A percentile compares a stretch with the other conserved stretches of the same genome.
phyloP scores from a whole-genome alignment of 2,888 invertebrate species.

The Archips xylosteana region DNA sequence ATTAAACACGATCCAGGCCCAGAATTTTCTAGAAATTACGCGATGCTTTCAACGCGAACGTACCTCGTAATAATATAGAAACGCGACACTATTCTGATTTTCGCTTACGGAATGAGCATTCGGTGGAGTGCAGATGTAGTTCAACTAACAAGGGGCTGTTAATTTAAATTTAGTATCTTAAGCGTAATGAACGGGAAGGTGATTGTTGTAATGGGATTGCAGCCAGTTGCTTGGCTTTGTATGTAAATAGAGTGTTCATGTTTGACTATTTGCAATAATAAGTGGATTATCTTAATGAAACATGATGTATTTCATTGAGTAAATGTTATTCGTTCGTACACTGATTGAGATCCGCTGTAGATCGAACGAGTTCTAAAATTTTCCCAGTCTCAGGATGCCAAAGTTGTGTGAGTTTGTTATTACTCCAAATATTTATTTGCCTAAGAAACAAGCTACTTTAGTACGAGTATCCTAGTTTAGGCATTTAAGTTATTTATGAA shows the following conservation, averaged over 20 bases:
- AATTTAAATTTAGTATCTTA: slow-evolving; percentile 85
- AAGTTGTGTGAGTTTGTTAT: too few species aligned
- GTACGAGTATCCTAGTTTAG: too few species aligned
- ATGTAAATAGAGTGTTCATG: slow-evolving; percentile 27
- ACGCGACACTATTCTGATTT: slow-evolving; percentile 59
- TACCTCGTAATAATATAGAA: slow-evolving; percentile 17
- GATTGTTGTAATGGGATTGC: slow-evolving; percentile 83
- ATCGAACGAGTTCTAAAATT: not conserved
- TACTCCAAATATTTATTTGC: too few species aligned
- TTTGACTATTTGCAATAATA: slow-evolving; percentile 7
- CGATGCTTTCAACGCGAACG: slow-evolving; percentile 10
- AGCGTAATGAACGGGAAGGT: slow-evolving; percentile 83
- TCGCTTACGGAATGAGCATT: slow-evolving; percentile 78
- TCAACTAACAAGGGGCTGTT: slow-evolving; percentile 82
- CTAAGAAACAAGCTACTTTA: too few species aligned
- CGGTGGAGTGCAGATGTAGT: slow-evolving; percentile 76
- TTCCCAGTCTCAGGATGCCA: not conserved
- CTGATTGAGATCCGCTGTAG: not conserved
- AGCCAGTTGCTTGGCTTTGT: slow-evolving; percentile 51
- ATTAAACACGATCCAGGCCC: not conserved
- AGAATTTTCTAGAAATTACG: not conserved
- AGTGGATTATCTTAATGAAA: slow-evolving; percentile 12
- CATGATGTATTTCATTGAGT: not conserved
- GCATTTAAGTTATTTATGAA: too few species aligned
- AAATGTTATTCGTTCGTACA: not conserved